Evolutionary conservation across 2,113 vertebrate genomes (phyloP).

Genomic region (Erythrocebus patas): DNA sequence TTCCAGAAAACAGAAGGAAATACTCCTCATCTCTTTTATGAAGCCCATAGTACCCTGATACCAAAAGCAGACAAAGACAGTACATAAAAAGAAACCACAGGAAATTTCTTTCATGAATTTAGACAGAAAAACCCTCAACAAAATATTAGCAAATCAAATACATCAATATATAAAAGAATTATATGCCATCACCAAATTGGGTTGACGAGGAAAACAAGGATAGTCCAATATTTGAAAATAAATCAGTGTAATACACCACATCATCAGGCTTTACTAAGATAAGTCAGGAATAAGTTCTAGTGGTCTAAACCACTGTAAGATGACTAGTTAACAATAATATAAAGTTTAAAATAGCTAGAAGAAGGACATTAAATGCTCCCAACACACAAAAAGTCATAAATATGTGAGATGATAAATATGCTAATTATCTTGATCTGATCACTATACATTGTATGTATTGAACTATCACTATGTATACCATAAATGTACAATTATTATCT

Average conservation of each 20-base stretch:
- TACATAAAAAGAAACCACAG: not conserved
- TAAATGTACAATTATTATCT: not conserved
- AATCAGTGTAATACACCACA: not conserved
- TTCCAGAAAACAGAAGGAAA: not conserved
- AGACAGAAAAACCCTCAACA: not conserved
- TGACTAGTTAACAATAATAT: not conserved
- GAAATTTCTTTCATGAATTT: not conserved
- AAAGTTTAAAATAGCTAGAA: not conserved
- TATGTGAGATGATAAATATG: not conserved
- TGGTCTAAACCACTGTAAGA: not conserved
- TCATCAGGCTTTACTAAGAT: not conserved
- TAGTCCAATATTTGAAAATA: not conserved
- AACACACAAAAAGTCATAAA: not conserved
- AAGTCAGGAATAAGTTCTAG: not conserved
- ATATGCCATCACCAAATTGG: fast-evolving
- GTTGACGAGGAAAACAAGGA: not conserved
- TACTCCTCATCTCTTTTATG: not conserved
- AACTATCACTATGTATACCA: not conserved
- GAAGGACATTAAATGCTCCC: not conserved
- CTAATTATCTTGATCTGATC: not conserved
- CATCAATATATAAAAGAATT: not conserved
- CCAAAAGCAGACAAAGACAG: not conserved
- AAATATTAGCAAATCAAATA: not conserved
- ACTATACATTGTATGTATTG: not conserved
- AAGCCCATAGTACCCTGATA: not conserved